Percentiles rank a stretch among this genome's conserved stretches.
Evolutionary conservation across 2,797 vertebrate species (phyloP).

Genomic region (Platyrinchus mystaceus): DNA sequence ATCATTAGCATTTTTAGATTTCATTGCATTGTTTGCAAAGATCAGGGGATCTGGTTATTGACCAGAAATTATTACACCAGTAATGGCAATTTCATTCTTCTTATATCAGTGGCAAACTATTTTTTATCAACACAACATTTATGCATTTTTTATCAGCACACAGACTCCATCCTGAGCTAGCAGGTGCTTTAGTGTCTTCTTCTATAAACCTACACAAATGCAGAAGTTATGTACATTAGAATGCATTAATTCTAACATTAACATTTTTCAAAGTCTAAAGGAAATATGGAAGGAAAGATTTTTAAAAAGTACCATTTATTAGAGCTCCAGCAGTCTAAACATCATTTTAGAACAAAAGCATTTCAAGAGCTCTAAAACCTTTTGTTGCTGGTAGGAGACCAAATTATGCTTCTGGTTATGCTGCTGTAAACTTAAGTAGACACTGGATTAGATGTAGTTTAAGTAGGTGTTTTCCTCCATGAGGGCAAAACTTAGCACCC

Average conservation of each 20-base stretch:
- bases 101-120: no score
- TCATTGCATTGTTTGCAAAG: neutral
- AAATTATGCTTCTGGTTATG: neutral
- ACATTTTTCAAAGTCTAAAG: neutral
- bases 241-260: no score
- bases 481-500: neutral
- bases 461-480: neutral
- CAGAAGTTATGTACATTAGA: no score
- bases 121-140: no score
- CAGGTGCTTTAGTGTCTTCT: no score
- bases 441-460: neutral
- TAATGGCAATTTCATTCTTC: no score
- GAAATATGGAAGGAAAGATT: neutral
- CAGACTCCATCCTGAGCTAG: no score
- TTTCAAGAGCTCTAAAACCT: neutral
- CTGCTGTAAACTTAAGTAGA: neutral
- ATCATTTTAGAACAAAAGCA: neutral
- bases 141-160: no score
- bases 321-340: neutral
- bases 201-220: no score
- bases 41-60: no score
- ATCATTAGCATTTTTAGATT: neutral
- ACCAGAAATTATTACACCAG: no score
- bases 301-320: neutral
- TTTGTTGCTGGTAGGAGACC: neutral